A percentile compares a stretch with the other conserved stretches of the same genome.
Evolutionary conservation across 1,140 invertebrate genomes (phyloP).

Genomic region (Phenacoccus solenopsis): DNA sequence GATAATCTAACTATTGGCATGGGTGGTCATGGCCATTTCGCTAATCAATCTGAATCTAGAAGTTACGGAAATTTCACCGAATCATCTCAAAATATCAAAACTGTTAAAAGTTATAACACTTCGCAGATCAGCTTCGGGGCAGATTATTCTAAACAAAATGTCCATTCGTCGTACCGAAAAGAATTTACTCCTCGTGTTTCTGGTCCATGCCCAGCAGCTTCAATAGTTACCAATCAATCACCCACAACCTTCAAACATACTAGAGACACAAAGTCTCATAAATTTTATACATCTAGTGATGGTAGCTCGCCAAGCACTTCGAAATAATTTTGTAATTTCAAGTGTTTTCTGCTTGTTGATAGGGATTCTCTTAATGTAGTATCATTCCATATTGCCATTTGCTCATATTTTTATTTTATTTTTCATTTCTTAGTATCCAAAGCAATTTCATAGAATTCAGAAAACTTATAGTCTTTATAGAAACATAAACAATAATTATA

Average conservation of each 20-base stretch:
- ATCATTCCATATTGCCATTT: no score
- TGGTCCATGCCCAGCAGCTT: constrained; percentile 62
- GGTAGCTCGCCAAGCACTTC: neutral
- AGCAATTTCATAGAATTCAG: no score
- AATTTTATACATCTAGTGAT: constrained; percentile 46
- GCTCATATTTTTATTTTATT: no score
- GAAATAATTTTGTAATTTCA: neutral
- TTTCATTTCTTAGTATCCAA: no score
- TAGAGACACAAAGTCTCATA: constrained; percentile 64
- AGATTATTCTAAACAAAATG: constrained; percentile 22
- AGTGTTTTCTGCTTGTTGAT: no score
- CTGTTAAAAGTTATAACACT: constrained; percentile 47
- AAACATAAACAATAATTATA: no score
- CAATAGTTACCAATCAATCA: constrained; percentile 54
- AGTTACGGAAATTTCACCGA: constrained; percentile 52
- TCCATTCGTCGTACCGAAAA: constrained; percentile 45
- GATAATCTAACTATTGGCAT: constrained; percentile 44
- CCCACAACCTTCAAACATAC: constrained; percentile 53
- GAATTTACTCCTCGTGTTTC: constrained; percentile 52
- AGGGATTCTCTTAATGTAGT: no score
- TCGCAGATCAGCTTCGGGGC: constrained; percentile 60
- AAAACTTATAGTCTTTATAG: no score
- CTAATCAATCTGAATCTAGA: constrained; percentile 49
- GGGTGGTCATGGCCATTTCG: constrained; percentile 46
- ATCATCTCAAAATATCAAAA: constrained; percentile 33